Percentiles rank a stretch among this genome's conserved stretches.
phyloP scores from a whole-genome alignment of 2,113 vertebrate species.

The Oncorhynchus kisutch region DNA sequence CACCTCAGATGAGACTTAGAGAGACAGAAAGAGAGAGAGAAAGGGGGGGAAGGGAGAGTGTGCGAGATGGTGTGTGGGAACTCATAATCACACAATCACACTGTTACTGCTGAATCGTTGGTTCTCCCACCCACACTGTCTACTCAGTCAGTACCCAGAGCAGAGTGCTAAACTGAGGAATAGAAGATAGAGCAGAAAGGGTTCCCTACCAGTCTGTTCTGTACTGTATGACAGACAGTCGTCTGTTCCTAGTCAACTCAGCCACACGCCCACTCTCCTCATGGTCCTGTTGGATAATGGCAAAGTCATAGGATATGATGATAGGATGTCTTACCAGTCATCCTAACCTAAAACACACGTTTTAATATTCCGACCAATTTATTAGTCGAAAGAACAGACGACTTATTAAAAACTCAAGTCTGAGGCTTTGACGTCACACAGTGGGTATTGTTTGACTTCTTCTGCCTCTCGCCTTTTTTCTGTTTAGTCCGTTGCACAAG shows the following conservation, averaged over 20 bases:
- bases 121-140: constrained; percentile 7
- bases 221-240: neutral
- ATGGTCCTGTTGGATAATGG: neutral
- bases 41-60: constrained; percentile 45
- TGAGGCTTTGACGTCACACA: neutral
- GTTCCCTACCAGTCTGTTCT: constrained; percentile 7
- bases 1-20: too few species aligned
- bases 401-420: too few species aligned
- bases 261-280: neutral
- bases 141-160: neutral
- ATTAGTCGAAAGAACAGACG: too few species aligned
- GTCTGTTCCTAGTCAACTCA: neutral
- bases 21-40: constrained; percentile 24
- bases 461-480: constrained; percentile 65
- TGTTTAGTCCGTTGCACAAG: constrained; percentile 76
- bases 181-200: constrained; percentile 12
- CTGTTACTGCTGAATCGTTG: neutral
- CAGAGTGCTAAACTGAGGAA: neutral
- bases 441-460: neutral
- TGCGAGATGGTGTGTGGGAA: too few species aligned
- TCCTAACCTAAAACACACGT: too few species aligned
- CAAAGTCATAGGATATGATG: too few species aligned
- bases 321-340: too few species aligned
- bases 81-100: constrained; percentile 40
- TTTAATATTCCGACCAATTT: too few species aligned